Base-by-base conservation (phyloP, 1,140 invertebrate genomes). In the Amyelois transitella region DNA sequence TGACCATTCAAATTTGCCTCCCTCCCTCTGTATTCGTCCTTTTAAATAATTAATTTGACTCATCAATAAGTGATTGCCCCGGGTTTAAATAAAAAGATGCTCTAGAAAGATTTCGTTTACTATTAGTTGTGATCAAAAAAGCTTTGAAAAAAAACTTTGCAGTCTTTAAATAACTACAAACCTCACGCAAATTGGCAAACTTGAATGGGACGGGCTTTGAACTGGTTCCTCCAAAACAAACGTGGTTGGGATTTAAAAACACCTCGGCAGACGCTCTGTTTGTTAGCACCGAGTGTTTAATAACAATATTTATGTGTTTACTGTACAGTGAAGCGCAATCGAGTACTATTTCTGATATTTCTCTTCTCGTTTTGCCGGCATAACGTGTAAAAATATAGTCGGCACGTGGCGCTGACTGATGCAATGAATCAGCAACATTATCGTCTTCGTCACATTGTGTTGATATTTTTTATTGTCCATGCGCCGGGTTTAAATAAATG, bases 231-330 rank as follows among this genome's bases (percentile, higher is more conserved):
- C 38, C 45, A 43, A 55, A 49, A 38, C 25, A 49, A 38, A 28
- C 45, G 32, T 25, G 24, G 32, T 38, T 38, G n/a, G 3, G 25
- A 12, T 14, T 38, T 38, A 38, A 38, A 38, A 38, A 38, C 12
- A 38, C 12, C 2, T 8, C 32, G 2, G 32, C 32, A 4, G 49
- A 19, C 22, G 63, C 65, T 60, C 66, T 75, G 72, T 75, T 75
- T 72, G 65, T 72, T 75, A 62, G 64, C 69, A 59, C 49, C 24
- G 53, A 45, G 53, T 58, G 54, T 32, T 48, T 21, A 21, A 48
- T 48, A 21, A 48, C 8, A 21, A 21, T 48, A 19, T 48, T 48
- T 21, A 48, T 48, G 44, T 45, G 45, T 48, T 48, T 48, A 48
- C n/a, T 18, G 7, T 18, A 4, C 18, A 48, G 19, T 48, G 20